These are phyloP conservation scores for Trichogramma dendrolimi DNA, from an alignment of 2,888 invertebrate genomes.

Conservation along the genomic window DNA sequence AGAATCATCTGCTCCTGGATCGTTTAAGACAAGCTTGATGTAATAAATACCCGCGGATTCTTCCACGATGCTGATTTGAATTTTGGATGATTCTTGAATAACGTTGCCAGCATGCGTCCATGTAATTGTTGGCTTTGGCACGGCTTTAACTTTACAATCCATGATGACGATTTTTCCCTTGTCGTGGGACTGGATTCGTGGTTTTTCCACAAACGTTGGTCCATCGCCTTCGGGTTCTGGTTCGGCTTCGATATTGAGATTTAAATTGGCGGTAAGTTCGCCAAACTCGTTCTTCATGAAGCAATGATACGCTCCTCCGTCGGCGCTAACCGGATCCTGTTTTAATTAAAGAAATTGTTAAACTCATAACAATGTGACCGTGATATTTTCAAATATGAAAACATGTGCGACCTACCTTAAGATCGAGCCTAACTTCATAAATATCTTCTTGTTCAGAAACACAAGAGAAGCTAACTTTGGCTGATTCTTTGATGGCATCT, in stretches of 20 bases:
- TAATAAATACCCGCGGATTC: slow-evolving; percentile 78
- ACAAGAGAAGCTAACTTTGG: slow-evolving; percentile 78
- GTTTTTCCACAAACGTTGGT: slow-evolving; percentile 90
- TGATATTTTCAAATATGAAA: not conserved
- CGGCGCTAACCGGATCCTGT: slow-evolving; percentile 74
- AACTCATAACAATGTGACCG: not conserved
- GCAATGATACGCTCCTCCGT: slow-evolving; percentile 87
- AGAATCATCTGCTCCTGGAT: slow-evolving; percentile 92
- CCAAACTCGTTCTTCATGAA: slow-evolving; percentile 93
- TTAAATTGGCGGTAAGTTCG: slow-evolving; percentile 94
- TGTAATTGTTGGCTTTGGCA: slow-evolving; percentile 74
- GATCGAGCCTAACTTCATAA: slow-evolving; percentile 80
- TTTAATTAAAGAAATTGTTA: slow-evolving; percentile 31
- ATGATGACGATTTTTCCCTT: slow-evolving; percentile 80
- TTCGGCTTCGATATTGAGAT: slow-evolving; percentile 94
- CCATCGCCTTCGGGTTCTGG: slow-evolving; percentile 90
- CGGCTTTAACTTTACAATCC: slow-evolving; percentile 82
- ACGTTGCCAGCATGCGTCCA: slow-evolving; percentile 80
- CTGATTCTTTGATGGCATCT: slow-evolving; percentile 76
- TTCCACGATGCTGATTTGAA: slow-evolving; percentile 68
- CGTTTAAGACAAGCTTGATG: slow-evolving; percentile 79
- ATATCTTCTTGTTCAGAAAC: slow-evolving; percentile 76
- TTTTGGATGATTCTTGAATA: slow-evolving; percentile 76
- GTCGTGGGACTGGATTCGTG: slow-evolving; percentile 78
- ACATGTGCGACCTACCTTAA: slow-evolving; percentile 59